Evolutionary conservation across 2,797 vertebrate species (phyloP).

Genomic region (Lepus oiostolus): DNA sequence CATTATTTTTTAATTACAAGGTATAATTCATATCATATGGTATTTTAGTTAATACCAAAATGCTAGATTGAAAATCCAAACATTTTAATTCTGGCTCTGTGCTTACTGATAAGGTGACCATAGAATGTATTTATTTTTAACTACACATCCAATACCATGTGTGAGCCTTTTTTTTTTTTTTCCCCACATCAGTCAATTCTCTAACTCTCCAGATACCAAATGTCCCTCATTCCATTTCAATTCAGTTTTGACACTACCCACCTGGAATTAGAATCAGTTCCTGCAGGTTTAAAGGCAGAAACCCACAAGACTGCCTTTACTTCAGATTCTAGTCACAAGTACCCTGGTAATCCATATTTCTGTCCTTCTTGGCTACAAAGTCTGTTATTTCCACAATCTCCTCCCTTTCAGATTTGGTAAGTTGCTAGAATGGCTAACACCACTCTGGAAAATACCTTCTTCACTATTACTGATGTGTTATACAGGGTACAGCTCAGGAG

Average conservation of each 20-base stretch:
- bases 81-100: slow-evolving; percentile 55
- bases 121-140: neutral
- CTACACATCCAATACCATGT: neutral
- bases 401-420: neutral
- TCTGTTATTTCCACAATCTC: neutral
- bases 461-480: neutral
- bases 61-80: slow-evolving; percentile 28
- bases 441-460: neutral
- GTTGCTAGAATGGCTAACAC: neutral
- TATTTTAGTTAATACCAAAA: slow-evolving; percentile 62
- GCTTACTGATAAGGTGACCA: neutral
- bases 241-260: neutral
- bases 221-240: neutral
- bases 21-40: slow-evolving; percentile 33
- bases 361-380: neutral
- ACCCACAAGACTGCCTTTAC: neutral
- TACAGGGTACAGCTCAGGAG: neutral
- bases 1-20: slow-evolving; percentile 65
- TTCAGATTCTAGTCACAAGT: neutral
- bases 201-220: neutral
- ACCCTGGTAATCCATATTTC: neutral
- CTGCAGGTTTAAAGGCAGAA: neutral
- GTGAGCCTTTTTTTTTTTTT: neutral
- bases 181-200: neutral
- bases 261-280: neutral